Percentiles rank a stretch among this genome's conserved stretches.
phyloP scores from a whole-genome alignment of 2,113 vertebrate genomes.

The Athene cunicularia region DNA sequence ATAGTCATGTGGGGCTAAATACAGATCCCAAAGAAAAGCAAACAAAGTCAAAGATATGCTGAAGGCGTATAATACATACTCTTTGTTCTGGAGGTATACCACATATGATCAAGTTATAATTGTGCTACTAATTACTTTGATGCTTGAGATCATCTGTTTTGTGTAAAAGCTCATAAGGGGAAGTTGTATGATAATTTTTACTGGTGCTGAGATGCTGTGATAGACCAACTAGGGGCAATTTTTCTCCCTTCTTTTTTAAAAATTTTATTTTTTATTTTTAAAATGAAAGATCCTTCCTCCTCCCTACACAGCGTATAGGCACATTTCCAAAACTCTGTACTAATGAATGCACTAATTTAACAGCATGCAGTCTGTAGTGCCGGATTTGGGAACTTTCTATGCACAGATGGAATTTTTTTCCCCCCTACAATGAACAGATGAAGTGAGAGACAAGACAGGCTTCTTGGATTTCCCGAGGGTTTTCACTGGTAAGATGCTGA shows the following conservation, averaged over 20 bases:
- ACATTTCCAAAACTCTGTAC: slow-evolving; percentile 32
- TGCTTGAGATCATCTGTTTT: not conserved
- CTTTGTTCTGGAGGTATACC: not conserved
- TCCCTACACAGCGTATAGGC: not conserved
- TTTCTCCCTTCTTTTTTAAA: not conserved
- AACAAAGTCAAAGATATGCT: not conserved
- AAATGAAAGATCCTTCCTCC: not conserved
- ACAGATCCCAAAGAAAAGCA: not conserved
- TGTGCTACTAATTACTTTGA: not conserved
- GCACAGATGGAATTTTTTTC: slow-evolving; percentile 36
- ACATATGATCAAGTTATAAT: not conserved
- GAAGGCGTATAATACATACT: not conserved
- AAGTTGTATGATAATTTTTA: not conserved
- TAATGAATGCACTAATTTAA: slow-evolving; percentile 46
- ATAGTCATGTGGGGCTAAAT: not conserved
- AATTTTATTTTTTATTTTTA: not conserved
- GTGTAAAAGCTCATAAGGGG: not conserved
- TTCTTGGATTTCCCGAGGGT: slow-evolving; percentile 21
- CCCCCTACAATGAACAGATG: slow-evolving; percentile 5
- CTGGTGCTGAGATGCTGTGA: not conserved
- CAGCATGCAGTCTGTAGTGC: slow-evolving; percentile 33
- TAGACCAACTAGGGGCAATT: not conserved
- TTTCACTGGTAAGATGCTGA: slow-evolving; percentile 8
- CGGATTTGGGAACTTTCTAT: not conserved
- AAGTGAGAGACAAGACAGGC: slow-evolving; percentile 55